Base-by-base conservation (phyloP, 2,888 invertebrate genomes). In the Drosophila setosimentum region DNA sequence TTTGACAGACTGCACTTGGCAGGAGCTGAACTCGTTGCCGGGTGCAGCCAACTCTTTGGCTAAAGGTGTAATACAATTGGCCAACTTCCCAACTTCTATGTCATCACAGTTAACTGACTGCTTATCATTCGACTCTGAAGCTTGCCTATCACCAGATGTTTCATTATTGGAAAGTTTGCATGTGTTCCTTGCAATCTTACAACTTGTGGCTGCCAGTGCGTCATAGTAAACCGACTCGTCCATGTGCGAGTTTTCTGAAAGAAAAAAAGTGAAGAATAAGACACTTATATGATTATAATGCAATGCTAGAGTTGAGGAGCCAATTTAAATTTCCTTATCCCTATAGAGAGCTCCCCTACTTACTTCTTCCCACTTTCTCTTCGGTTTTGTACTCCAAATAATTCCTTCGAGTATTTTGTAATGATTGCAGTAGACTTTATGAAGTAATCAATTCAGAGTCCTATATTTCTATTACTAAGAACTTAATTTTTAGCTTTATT, bases 211-310 rank as follows among this genome's bases (percentile, higher is more conserved):
- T 80, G 96, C 96, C 1, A 96, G 95, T 5, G 97, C 97, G 93
- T 97, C 97, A 92, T 96, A 97, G 93, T 97, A 97, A 21, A 97
- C 94, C 10, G 97, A 97, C 10, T 97, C 97, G 64, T 97, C 97
- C 75, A 94, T 94, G 82, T 95, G 95, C 33, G 95, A 94, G 94
- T 94, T 94, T 68, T 94, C 94, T 92, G 59, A 8, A 62, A 53
- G 7, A 8, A 63, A 42, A 21, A 4, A 8, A 45, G 8, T 24
- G 16, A 35, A 6, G 18, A 7, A 35, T 35, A 35, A 35, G 35
- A n/a, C n/a, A n/a, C n/a, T n/a, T n/a, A n/a, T n/a, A n/a, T n/a
- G n/a, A n/a, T n/a, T n/a, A n/a, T n/a, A n/a, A n/a, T n/a, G n/a
- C n/a, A n/a, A n/a, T n/a, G n/a, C n/a, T n/a, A n/a, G n/a, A n/a